Base-by-base conservation (phyloP, 2,888 invertebrate genomes). In the Criorhina ranunculi region DNA sequence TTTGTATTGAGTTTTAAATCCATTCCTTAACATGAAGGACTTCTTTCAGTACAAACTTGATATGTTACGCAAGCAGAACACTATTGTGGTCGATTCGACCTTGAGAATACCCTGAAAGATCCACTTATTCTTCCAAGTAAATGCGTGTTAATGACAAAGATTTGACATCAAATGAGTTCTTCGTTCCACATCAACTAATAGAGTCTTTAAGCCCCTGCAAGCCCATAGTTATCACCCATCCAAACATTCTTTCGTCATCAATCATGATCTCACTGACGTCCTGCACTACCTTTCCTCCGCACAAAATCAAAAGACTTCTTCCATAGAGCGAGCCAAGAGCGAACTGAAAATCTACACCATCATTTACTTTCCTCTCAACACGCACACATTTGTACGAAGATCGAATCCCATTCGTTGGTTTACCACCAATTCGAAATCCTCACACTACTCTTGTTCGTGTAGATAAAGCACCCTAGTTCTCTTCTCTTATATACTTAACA, bases 321-420 rank as follows among this genome's bases (percentile, higher is more conserved):
- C 17, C n/a, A n/a, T n/a, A n/a, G n/a, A n/a, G n/a, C n/a, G n/a
- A 37, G 7, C 15, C 44, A 55, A 33, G 15, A 44, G 44, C 42
- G n/a, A 53, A 44, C 8, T 15, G 33, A 7, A 12, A 29, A 15
- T 19, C 9, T 3, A 37, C 57, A 59, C 49, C 17, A 67, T 72
- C 35, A 24, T 40, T 33, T 42, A 44, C 31, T n/a, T 15, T 57
- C 62, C 67, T 67, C 62, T 69, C 73, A 62, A 57, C 15, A 83
- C 83, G 40, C 42, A 64, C 17, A 66, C 70, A 53, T 0, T 33
- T 3, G 19, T 11, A 46, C 11, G 4, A 7, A 37, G 15, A 29
- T 17, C 37, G 29, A 59, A 51, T 85, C 40, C 53, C 75, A 85
- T 85, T 85, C 75, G 85, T 66, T 44, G 19, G 12, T 31, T 57